Evolutionary conservation across 2,888 invertebrate species (phyloP), one percentile per base, ranked within the genome.

Genomic region (Branchipolynoe longqiensis): DNA sequence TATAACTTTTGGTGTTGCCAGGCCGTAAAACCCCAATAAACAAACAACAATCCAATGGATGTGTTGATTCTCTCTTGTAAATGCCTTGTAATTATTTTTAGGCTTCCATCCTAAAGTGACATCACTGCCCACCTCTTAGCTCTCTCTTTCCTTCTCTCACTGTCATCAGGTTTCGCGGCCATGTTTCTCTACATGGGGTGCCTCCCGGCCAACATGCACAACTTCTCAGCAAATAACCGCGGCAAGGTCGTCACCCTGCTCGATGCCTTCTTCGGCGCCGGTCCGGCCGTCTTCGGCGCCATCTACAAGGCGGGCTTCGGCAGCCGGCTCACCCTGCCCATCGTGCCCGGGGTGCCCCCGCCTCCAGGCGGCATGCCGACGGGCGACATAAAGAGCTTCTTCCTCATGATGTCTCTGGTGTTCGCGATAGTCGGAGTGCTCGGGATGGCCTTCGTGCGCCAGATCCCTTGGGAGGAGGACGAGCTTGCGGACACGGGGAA

Each of bases 151-250:
- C n/a, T n/a, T n/a, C n/a, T n/a, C n/a, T n/a, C n/a, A n/a, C n/a
- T n/a, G n/a, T n/a, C n/a, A n/a, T n/a, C 84, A 91, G 91, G 91
- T 31, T 89, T 91, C 59, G 91, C 91, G 0, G 89, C 90, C 22
- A 89, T 89, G 28, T 91, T 90, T 69, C 86, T 90, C 87, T 91
- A 91, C 89, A 91, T 91, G 90, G 87, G 90, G 0, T 88, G 90
- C 6, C 82, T 91, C 38, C 88, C 89, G 14, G 86, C 89, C 0
- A 90, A 89, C 62, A 89, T 90, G 86, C 86, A 87, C 33, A 91
- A 91, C 81, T 90, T 91, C 85, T 85, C 74, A n/a, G 87, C 89
- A 14, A 88, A 87, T 84, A 90, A 91, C 86, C 87, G 91, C 18
- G 91, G 91, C 1, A 91, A 90, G 82, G 87, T 90, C 1, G 88